A percentile compares a stretch with the other conserved stretches of the same genome.
Evolutionary conservation across 2,113 vertebrate species (phyloP).

Genomic region (Eupsittula cactorum): DNA sequence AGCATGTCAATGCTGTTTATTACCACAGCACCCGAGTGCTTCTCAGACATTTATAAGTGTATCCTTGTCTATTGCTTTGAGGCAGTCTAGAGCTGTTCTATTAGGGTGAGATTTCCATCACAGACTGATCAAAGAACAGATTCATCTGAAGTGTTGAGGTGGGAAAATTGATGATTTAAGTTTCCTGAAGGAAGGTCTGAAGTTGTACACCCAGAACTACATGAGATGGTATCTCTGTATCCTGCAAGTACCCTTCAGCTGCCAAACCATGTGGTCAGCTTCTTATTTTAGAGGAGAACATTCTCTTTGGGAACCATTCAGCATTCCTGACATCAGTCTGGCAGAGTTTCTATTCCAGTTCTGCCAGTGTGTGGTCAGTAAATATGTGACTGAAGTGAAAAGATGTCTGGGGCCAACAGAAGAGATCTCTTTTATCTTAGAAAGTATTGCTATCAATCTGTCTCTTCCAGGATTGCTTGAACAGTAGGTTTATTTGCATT

Average conservation of each 20-base stretch:
- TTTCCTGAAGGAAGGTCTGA: not conserved
- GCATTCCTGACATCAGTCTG: not conserved
- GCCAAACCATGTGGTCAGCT: not conserved
- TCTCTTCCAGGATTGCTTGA: not conserved
- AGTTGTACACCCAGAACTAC: not conserved
- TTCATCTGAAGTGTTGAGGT: not conserved
- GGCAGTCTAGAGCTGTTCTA: not conserved
- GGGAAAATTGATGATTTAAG: not conserved
- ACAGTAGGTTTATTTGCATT: conserved; percentile 10
- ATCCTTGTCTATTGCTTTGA: not conserved
- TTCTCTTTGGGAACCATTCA: not conserved
- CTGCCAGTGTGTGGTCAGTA: not conserved
- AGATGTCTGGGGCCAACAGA: not conserved
- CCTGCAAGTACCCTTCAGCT: not conserved
- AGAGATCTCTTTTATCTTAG: not conserved
- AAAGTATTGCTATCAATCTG: not conserved
- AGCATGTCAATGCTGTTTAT: not conserved
- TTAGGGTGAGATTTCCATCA: not conserved
- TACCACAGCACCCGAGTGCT: rapidly evolving
- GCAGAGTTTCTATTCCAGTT: not conserved
- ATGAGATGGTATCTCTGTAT: not conserved
- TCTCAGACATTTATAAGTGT: not conserved
- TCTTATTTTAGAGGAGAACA: not conserved
- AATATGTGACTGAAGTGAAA: not conserved
- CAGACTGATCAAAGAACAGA: not conserved